These are phyloP conservation scores for Psittacula cyanocephala DNA, from an alignment of 2,113 vertebrate genomes.

Conservation along the genomic window DNA sequence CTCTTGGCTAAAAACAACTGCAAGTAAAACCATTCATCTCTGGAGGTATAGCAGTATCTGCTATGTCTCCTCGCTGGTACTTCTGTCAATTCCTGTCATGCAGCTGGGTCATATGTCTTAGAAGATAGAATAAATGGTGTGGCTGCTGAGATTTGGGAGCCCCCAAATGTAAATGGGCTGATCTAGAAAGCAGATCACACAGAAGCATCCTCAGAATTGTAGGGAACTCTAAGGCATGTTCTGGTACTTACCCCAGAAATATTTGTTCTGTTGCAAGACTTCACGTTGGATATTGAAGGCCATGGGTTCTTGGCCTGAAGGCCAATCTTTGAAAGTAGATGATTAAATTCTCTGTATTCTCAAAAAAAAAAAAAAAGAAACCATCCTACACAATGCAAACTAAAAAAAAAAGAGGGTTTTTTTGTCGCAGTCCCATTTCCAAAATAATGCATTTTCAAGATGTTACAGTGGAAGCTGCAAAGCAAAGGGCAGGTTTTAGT, in stretches of 20 bases:
- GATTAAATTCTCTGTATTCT: background rate
- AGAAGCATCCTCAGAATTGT: background rate
- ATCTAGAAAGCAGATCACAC: background rate
- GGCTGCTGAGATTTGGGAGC: background rate
- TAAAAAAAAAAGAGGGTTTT: background rate
- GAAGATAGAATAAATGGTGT: background rate
- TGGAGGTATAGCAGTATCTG: background rate
- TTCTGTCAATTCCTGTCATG: background rate
- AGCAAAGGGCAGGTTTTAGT: constrained; percentile 23
- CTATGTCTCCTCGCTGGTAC: background rate
- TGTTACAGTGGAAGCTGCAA: constrained; percentile 1
- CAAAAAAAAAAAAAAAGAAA: background rate
- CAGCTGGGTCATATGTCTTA: background rate
- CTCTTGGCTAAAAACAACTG: background rate
- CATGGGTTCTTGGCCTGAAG: background rate
- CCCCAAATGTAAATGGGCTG: background rate
- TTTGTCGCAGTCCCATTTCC: background rate
- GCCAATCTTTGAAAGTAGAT: background rate
- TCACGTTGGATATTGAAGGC: background rate
- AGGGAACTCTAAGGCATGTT: background rate
- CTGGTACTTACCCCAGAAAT: background rate
- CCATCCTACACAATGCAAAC: background rate
- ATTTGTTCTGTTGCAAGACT: background rate
- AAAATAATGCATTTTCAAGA: constrained; percentile 15
- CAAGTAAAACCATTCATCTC: background rate